Evolutionary conservation across 2,113 vertebrate species (phyloP).

Genomic region (Plecotus auritus): DNA sequence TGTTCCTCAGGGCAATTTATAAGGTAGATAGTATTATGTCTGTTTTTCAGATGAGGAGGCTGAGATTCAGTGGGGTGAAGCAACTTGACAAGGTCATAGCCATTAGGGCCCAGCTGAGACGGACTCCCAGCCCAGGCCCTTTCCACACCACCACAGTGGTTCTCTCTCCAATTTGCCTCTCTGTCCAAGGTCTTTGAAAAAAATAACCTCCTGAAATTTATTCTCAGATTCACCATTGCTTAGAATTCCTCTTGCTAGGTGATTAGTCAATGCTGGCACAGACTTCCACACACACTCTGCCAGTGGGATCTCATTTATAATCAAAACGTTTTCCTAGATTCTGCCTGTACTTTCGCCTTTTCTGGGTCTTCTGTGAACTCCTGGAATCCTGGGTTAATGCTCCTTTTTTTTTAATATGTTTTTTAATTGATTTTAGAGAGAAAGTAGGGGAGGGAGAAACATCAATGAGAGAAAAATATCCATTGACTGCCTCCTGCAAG

Average conservation of each 20-base stretch:
- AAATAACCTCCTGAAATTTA: background rate
- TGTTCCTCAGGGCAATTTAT: background rate
- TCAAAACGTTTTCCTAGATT: background rate
- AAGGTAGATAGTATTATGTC: background rate
- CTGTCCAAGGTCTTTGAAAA: background rate
- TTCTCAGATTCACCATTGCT: conserved; percentile 22
- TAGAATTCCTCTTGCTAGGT: background rate
- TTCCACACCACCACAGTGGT: background rate
- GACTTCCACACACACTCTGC: background rate
- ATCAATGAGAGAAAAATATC: background rate
- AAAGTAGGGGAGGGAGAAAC: background rate
- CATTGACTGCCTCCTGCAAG: background rate
- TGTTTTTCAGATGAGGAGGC: background rate
- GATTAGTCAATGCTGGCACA: background rate
- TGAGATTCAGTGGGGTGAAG: background rate
- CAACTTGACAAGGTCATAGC: background rate
- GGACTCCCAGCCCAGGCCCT: background rate
- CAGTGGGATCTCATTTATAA: background rate
- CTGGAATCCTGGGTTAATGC: background rate
- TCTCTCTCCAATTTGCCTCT: background rate
- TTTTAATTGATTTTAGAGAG: background rate
- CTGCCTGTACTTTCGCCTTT: conserved; percentile 9
- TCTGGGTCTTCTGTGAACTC: background rate
- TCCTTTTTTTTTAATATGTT: background rate
- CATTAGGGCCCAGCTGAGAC: background rate